A percentile compares a stretch with the other conserved stretches of the same genome.
Conservation (phyloP, 2,797 vertebrate species). For the Mormyrops boulengeri region DNA sequence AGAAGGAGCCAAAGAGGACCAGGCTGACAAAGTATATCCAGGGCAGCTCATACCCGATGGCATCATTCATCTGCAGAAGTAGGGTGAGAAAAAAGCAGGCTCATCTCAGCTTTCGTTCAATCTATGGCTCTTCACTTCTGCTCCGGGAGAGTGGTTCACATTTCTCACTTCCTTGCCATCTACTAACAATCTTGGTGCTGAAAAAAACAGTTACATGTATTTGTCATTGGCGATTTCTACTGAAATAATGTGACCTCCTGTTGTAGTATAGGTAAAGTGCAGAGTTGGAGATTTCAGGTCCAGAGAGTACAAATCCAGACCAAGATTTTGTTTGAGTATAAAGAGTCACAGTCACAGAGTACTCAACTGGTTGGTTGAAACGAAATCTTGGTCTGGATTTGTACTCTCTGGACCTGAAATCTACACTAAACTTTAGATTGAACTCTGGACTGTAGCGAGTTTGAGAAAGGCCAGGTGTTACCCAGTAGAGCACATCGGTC, state of each 20-base stretch:
- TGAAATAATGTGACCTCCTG: neutral
- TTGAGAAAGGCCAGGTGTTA: constrained; percentile 44
- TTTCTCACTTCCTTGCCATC: neutral
- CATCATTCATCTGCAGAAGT: constrained; percentile 89
- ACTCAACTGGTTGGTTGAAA: neutral
- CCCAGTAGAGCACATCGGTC: constrained; percentile 93
- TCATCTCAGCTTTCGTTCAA: neutral
- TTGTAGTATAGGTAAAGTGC: neutral
- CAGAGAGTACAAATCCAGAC: neutral
- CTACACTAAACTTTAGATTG: neutral
- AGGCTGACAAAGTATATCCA: constrained; percentile 98
- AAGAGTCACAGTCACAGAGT: neutral
- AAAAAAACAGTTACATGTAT: neutral
- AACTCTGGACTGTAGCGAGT: neutral
- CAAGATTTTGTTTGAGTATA: neutral
- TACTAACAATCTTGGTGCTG: neutral
- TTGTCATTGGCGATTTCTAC: neutral
- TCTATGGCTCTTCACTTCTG: neutral
- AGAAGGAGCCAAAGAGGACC: constrained; percentile 98
- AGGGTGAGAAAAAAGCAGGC: constrained; percentile 33
- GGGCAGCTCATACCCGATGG: constrained; percentile 95
- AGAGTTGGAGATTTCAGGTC: neutral
- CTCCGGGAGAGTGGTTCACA: neutral
- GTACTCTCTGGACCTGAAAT: neutral
- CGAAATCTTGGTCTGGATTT: neutral